Evolutionary conservation across 2,888 invertebrate genomes (phyloP).

Genomic region (Mesorhabditis sp.): DNA sequence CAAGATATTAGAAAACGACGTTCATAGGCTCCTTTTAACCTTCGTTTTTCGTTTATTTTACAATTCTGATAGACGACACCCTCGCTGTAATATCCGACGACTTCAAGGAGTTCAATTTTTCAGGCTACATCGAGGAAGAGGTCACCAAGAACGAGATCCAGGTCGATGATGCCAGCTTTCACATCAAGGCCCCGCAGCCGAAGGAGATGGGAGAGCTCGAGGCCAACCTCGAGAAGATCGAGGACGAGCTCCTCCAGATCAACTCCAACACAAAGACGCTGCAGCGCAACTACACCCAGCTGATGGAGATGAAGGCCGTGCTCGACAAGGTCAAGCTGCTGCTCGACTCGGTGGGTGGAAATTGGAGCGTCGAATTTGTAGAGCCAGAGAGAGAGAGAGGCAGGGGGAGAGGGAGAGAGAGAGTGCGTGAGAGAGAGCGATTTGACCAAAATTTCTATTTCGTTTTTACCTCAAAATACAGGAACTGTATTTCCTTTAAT

Average conservation of each 20-base stretch:
- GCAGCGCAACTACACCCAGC: conserved; percentile 38
- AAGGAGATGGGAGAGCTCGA: conserved; percentile 49
- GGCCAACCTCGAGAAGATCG: conserved; percentile 49
- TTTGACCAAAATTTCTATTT: no score
- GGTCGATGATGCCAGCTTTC: conserved; percentile 35
- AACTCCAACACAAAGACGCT: conserved; percentile 39
- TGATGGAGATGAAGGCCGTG: conserved; percentile 47
- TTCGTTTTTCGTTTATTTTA: no score
- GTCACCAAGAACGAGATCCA: conserved; percentile 33
- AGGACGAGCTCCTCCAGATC: conserved; percentile 45
- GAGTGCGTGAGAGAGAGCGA: no score
- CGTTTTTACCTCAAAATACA: no score
- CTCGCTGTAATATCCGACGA: background rate
- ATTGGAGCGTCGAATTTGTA: no score
- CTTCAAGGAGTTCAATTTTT: no score
- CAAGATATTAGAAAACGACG: no score
- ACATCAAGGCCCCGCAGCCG: conserved; percentile 45
- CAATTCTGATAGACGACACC: background rate
- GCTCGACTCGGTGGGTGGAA: conserved; percentile 31
- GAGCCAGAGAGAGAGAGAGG: no score
- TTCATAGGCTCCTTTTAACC: no score
- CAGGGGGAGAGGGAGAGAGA: no score
- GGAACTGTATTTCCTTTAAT: no score
- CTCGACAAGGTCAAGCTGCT: conserved; percentile 37
- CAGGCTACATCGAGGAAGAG: conserved; percentile 42